These are phyloP conservation scores for Mormoops blainvillei DNA, from an alignment of 2,113 vertebrate genomes.

Conservation along the genomic window DNA sequence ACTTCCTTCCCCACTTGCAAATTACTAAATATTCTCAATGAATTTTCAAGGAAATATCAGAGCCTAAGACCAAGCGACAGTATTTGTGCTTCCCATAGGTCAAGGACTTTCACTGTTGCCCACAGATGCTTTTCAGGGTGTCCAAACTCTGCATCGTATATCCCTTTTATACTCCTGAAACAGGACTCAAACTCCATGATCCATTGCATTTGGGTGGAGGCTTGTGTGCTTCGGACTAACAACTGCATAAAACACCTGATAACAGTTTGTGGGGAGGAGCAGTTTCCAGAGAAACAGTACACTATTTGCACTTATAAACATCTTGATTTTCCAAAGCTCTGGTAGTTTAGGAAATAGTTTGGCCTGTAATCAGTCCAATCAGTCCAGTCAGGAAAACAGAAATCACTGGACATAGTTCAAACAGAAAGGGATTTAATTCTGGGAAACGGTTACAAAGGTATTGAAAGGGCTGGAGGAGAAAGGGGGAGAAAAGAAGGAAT, in stretches of 20 bases:
- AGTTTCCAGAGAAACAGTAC: neutral
- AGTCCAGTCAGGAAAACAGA: neutral
- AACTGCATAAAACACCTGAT: neutral
- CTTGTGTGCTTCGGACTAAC: neutral
- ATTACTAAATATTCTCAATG: neutral
- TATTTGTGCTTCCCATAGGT: neutral
- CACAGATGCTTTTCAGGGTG: neutral
- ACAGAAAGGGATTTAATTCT: constrained; percentile 22
- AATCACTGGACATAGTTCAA: neutral
- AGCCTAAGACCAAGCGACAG: neutral
- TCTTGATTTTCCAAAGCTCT: neutral
- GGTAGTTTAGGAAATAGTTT: neutral
- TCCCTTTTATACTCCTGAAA: neutral
- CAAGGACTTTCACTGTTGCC: neutral
- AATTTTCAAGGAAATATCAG: neutral
- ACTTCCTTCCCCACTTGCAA: neutral
- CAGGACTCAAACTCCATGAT: neutral
- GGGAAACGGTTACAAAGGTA: neutral
- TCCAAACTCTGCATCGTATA: neutral
- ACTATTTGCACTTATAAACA: neutral
- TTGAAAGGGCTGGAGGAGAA: neutral
- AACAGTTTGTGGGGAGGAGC: neutral
- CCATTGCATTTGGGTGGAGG: neutral
- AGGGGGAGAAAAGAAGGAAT: neutral
- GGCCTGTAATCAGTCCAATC: neutral